phyloP scores from a whole-genome alignment of 2,888 invertebrate genomes.

The Parnassius smintheus region DNA sequence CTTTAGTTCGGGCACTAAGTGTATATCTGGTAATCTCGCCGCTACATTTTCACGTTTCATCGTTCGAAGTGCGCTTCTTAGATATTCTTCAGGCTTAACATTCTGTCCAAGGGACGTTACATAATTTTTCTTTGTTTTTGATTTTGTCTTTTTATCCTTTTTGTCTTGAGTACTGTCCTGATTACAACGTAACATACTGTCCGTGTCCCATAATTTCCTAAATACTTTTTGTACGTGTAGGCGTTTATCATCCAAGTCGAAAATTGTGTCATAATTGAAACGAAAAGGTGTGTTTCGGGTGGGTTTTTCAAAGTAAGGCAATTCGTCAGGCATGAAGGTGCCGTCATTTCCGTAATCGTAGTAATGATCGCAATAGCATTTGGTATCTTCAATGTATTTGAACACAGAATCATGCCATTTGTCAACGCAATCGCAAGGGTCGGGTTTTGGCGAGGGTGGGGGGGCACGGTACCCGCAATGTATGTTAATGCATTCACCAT shows the following conservation, averaged over 20 bases:
- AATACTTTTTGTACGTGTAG: constrained; percentile 58
- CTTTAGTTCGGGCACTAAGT: constrained; percentile 60
- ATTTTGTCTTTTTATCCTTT: constrained; percentile 44
- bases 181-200: constrained; percentile 53
- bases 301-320: constrained; percentile 61
- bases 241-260: constrained; percentile 52
- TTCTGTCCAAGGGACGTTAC: constrained; percentile 53
- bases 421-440: constrained; percentile 60
- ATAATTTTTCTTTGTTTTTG: constrained; percentile 41
- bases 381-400: constrained; percentile 51
- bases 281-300: constrained; percentile 43
- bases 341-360: constrained; percentile 65
- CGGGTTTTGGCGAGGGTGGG: constrained; percentile 44
- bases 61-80: constrained; percentile 57
- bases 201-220: constrained; percentile 63
- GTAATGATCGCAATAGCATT: constrained; percentile 63
- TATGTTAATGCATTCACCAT: constrained; percentile 51
- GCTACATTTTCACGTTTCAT: constrained; percentile 58
- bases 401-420: constrained; percentile 55
- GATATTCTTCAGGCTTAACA: constrained; percentile 58
- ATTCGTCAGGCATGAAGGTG: constrained; percentile 51
- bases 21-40: constrained; percentile 63
- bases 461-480: constrained; percentile 55
- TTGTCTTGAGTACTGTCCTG: constrained; percentile 35
- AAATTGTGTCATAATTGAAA: constrained; percentile 67